Conservation (phyloP, 1,140 invertebrate genomes). For the Bombus vancouverensis region DNA sequence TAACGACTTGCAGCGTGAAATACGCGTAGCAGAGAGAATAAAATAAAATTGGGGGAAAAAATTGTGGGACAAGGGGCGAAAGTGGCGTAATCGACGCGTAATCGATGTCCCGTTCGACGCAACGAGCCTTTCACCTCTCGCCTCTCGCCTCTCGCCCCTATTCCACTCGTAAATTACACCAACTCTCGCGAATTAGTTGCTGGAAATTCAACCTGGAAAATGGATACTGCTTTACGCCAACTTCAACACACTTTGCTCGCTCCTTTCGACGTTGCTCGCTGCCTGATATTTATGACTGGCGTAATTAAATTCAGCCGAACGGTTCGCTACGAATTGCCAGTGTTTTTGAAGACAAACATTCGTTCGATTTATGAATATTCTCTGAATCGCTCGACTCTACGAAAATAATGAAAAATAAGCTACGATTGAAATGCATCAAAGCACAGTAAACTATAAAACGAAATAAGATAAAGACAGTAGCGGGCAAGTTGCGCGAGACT, state of each 20-base stretch:
- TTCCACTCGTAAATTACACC: constrained; percentile 3
- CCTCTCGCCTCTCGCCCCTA: too few species aligned
- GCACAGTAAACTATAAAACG: background rate
- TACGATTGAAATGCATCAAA: background rate
- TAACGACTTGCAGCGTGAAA: constrained; percentile 27
- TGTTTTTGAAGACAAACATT: background rate
- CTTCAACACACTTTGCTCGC: background rate
- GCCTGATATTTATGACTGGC: background rate
- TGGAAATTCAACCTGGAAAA: background rate
- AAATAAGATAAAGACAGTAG: background rate
- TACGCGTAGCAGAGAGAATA: constrained; percentile 5
- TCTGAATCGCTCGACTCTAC: background rate
- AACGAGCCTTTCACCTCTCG: background rate
- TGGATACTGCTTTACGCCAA: background rate
- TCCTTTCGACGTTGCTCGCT: background rate
- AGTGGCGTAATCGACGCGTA: constrained; percentile 11
- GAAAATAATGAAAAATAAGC: background rate
- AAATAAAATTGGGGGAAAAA: background rate
- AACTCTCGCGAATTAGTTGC: background rate
- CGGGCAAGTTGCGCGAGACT: background rate
- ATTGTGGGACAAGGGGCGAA: too few species aligned
- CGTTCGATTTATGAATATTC: background rate
- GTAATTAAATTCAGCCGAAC: background rate
- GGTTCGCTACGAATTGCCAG: background rate
- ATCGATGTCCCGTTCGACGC: background rate